These are phyloP conservation scores for Hypomecis atomaria DNA, from an alignment of 2,888 invertebrate genomes.

Conservation along the genomic window DNA sequence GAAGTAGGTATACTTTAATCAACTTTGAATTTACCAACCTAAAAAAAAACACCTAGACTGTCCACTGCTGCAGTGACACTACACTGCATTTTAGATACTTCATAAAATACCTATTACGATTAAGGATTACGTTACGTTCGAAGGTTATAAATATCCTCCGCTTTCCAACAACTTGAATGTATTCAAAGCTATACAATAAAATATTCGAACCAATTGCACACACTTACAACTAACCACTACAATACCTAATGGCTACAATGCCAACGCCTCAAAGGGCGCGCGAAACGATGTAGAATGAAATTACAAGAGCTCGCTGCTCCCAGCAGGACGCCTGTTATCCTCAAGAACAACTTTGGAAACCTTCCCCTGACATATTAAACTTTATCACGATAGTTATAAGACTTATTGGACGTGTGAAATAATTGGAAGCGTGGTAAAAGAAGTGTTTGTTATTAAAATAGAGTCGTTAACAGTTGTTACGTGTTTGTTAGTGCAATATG, in stretches of 20 bases:
- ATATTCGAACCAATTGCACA: slow-evolving; percentile 18
- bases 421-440: slow-evolving; percentile 5
- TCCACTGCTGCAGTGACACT: too few relatives aligned
- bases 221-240: slow-evolving; percentile 17
- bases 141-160: too few relatives aligned
- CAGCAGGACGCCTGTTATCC: slow-evolving; percentile 33
- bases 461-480: slow-evolving; percentile 32
- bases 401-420: neutral
- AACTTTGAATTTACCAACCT: too few relatives aligned
- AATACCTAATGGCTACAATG: slow-evolving; percentile 21
- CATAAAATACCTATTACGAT: too few relatives aligned
- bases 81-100: too few relatives aligned
- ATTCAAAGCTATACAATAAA: slow-evolving; percentile 11
- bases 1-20: too few relatives aligned
- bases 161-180: neutral
- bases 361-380: slow-evolving; percentile 1
- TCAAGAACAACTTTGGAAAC: slow-evolving; percentile 1
- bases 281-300: slow-evolving; percentile 10
- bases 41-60: too few relatives aligned
- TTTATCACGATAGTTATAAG: slow-evolving; percentile 1
- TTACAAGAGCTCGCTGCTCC: slow-evolving; percentile 19
- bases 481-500: slow-evolving; percentile 29
- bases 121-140: too few relatives aligned
- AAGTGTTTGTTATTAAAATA: slow-evolving; percentile 33
- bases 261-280: slow-evolving; percentile 15